phyloP scores from a whole-genome alignment of 2,888 invertebrate genomes.

The Epinotia demarniana region DNA sequence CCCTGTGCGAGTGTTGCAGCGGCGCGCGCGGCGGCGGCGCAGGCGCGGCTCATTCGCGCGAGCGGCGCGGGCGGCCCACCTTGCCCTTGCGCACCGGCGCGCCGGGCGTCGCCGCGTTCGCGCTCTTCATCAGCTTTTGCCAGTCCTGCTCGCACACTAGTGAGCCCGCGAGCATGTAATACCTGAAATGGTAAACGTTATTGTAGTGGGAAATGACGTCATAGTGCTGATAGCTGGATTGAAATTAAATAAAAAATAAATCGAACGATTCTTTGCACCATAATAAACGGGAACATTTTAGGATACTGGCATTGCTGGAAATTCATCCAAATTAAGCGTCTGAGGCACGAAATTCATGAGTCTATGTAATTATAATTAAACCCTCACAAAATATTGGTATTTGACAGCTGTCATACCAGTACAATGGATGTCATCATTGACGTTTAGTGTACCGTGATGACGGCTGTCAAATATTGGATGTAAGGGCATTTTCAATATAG shows the following conservation, averaged over 20 bases:
- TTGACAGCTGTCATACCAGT: too few relatives aligned
- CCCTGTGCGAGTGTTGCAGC: slow-evolving; percentile 72
- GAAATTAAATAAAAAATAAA: neutral
- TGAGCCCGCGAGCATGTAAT: slow-evolving; percentile 95
- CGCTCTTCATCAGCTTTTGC: slow-evolving; percentile 94
- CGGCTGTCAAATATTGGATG: too few relatives aligned
- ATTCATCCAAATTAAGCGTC: too few relatives aligned
- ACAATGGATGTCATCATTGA: too few relatives aligned
- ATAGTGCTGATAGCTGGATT: neutral
- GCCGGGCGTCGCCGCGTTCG: slow-evolving; percentile 85
- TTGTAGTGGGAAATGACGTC: neutral
- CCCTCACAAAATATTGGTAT: too few relatives aligned
- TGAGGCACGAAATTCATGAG: too few relatives aligned
- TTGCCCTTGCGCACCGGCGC: slow-evolving; percentile 94
- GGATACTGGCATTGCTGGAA: too few relatives aligned
- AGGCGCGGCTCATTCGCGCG: slow-evolving; percentile 91
- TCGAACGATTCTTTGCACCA: neutral
- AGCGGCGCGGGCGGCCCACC: slow-evolving; percentile 94
- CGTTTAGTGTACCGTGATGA: too few relatives aligned
- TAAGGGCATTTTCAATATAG: too few relatives aligned
- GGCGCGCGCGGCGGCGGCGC: slow-evolving; percentile 56
- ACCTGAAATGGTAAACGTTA: slow-evolving; percentile 83
- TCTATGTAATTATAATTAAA: too few relatives aligned
- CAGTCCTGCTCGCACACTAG: slow-evolving; percentile 98
- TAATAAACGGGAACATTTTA: too few relatives aligned